Conservation (phyloP, 1,140 invertebrate genomes). For the Phymastichus coffea region DNA sequence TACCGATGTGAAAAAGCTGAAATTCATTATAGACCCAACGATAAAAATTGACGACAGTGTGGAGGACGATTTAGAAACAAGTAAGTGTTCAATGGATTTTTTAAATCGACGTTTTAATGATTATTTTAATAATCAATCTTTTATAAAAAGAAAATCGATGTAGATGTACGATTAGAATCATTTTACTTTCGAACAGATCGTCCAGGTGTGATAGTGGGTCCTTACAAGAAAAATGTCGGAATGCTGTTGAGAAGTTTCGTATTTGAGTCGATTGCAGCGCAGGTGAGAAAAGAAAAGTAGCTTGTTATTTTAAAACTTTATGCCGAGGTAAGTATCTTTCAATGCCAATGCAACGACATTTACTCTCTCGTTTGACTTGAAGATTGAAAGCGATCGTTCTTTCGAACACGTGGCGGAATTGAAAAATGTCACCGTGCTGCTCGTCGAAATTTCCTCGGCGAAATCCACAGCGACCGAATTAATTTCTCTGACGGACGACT, state of each 20-base stretch:
- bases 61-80: no score
- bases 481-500: conserved; percentile 30
- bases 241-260: conserved; percentile 34
- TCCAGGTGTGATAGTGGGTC: not conserved
- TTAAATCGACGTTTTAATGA: no score
- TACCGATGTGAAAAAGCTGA: no score
- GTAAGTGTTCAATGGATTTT: not conserved
- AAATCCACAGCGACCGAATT: conserved; percentile 26
- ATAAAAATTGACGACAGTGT: no score
- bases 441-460: conserved; percentile 42
- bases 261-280: conserved; percentile 27
- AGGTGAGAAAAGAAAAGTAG: no score
- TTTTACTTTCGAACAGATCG: conserved; percentile 18
- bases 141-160: no score
- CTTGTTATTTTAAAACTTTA: no score
- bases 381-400: conserved; percentile 42
- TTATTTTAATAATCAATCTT: no score
- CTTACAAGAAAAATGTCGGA: conserved; percentile 8
- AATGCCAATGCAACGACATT: no score
- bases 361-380: no score
- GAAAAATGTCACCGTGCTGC: conserved; percentile 47
- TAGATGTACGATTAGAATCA: not conserved
- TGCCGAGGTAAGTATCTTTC: no score
- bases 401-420: conserved; percentile 51
- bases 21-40: no score